Evolutionary conservation across 2,797 vertebrate species (phyloP).

Genomic region (Pagetopsis macropterus): DNA sequence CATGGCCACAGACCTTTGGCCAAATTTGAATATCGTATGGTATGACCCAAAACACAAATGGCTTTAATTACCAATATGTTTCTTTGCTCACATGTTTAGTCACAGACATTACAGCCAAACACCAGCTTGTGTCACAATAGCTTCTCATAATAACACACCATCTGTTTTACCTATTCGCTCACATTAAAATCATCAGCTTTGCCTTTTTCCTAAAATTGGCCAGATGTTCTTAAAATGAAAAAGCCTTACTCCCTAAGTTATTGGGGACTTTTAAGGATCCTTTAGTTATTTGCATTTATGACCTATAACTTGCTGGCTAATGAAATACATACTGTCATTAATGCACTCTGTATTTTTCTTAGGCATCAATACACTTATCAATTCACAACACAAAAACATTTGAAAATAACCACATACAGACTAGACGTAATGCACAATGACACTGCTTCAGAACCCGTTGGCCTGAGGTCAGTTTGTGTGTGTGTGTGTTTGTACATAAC

Average conservation of each 20-base stretch:
- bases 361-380: neutral
- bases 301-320: neutral
- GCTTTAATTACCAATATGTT: constrained; percentile 18
- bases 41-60: constrained; percentile 14
- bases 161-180: constrained; percentile 51
- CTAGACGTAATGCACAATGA: neutral
- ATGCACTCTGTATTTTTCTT: neutral
- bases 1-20: neutral
- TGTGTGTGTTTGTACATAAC: constrained; percentile 6
- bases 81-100: constrained; percentile 23
- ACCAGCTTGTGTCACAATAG: constrained; percentile 31
- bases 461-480: constrained; percentile 7
- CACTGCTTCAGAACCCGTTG: constrained; percentile 1
- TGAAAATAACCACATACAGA: neutral
- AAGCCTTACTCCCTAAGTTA: constrained; percentile 8
- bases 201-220: constrained; percentile 9
- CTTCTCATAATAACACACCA: constrained; percentile 39
- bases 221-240: constrained; percentile 48
- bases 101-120: constrained; percentile 13
- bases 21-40: neutral
- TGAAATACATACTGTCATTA: neutral
- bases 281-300: constrained; percentile 3
- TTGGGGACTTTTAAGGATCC: neutral
- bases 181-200: constrained; percentile 26
- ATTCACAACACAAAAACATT: neutral